A percentile compares a stretch with the other conserved stretches of the same genome.
Conservation (phyloP, 2,888 invertebrate species). For the Drosophila flavopinicola region DNA sequence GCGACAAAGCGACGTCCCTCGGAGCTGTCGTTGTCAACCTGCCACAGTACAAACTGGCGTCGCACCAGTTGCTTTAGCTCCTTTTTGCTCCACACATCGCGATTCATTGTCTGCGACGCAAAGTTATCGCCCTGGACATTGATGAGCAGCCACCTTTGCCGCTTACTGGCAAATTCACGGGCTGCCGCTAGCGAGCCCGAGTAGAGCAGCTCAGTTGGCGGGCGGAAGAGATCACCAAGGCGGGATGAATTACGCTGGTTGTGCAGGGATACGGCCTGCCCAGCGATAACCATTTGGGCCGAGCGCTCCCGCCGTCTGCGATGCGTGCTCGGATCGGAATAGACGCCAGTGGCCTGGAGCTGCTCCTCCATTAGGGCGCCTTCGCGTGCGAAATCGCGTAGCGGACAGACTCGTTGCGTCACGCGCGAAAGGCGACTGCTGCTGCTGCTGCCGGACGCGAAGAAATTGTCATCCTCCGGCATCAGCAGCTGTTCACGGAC, state of each 20-base stretch:
- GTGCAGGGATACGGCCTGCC: slow-evolving; percentile 50
- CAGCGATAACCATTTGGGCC: slow-evolving; percentile 68
- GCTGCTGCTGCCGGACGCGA: slow-evolving; percentile 65
- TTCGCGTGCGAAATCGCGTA: slow-evolving; percentile 83
- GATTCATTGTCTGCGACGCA: slow-evolving; percentile 88
- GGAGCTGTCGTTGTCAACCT: slow-evolving; percentile 85
- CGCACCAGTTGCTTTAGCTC: slow-evolving; percentile 87
- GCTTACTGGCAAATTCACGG: slow-evolving; percentile 85
- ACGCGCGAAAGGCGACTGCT: slow-evolving; percentile 69
- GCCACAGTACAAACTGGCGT: slow-evolving; percentile 89
- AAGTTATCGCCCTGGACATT: slow-evolving; percentile 89
- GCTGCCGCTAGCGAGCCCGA: slow-evolving; percentile 87
- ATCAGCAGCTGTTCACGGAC: slow-evolving; percentile 82
- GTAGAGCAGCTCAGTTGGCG: slow-evolving; percentile 88
- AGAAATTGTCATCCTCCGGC: slow-evolving; percentile 84
- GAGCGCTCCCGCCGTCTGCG: slow-evolving; percentile 64
- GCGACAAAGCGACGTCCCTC: slow-evolving; percentile 88
- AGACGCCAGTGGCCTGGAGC: slow-evolving; percentile 70
- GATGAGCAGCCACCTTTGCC: slow-evolving; percentile 88
- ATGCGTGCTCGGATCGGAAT: slow-evolving; percentile 53
- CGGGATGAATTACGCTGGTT: slow-evolving; percentile 83
- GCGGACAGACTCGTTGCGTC: slow-evolving; percentile 80
- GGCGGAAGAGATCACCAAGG: slow-evolving; percentile 88
- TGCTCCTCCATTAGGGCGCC: slow-evolving; percentile 83
- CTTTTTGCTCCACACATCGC: slow-evolving; percentile 89